Evolutionary conservation across 2,888 invertebrate species (phyloP).

Genomic region (Pimpla rufipes): DNA sequence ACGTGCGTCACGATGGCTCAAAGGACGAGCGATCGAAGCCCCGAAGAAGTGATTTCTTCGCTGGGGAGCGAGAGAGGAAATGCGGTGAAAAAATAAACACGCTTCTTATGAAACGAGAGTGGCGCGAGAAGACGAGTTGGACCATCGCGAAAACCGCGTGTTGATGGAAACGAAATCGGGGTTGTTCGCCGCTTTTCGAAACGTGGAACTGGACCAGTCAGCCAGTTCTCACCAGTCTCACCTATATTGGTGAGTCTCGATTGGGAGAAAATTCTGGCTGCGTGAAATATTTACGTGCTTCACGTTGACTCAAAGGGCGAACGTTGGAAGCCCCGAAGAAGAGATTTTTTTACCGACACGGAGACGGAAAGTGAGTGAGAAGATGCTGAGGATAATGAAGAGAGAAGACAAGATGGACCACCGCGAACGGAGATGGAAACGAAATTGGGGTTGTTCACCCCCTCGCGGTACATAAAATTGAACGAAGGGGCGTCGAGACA

Average conservation of each 20-base stretch:
- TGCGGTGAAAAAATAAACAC: not conserved
- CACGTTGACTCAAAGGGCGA: not conserved
- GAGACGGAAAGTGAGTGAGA: not conserved
- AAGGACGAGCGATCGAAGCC: not conserved
- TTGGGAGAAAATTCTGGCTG: not conserved
- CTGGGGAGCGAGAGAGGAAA: not conserved
- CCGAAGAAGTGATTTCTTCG: not conserved
- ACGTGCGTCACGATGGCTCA: constrained; percentile 1
- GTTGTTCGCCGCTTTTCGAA: too few species aligned
- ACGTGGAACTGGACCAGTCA: not conserved
- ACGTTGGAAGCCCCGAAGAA: not conserved
- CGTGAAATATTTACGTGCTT: constrained; percentile 16
- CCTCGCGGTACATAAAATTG: constrained; percentile 21
- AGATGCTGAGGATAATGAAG: not conserved
- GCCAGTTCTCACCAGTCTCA: not conserved
- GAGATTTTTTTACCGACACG: constrained; percentile 16
- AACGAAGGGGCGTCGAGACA: constrained; percentile 22
- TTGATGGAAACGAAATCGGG: too few species aligned
- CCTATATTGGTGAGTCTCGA: not conserved
- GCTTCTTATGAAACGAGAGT: not conserved
- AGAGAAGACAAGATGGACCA: not conserved
- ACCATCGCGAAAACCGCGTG: too few species aligned
- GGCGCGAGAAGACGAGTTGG: not conserved
- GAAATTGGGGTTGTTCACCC: constrained; percentile 51
- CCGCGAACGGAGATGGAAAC: not conserved